Evolutionary conservation across 1,140 invertebrate genomes (phyloP), one percentile per base, ranked within the genome.

Genomic region (Amyelois transitella): DNA sequence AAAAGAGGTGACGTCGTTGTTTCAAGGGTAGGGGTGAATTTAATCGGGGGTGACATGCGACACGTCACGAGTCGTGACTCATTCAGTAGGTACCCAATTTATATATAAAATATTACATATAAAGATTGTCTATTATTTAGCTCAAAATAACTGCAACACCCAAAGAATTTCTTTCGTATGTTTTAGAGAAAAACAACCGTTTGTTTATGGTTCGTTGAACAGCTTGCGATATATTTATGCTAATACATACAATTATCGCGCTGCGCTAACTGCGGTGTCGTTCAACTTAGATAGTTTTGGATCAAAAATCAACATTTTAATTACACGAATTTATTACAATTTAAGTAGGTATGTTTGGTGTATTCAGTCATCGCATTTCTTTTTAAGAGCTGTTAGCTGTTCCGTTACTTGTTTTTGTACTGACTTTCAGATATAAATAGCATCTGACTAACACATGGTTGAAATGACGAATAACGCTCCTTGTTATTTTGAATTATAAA

Each of bases 221-320:
- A 63, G 60, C 66, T 61, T 70, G 70, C 69, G 61, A 71, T 77
- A 60, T 51, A 69, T 81, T 51, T 81, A 82, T 85, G 81, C 71
- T 81, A 85, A 82, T 85, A 77, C 74, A 82, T 79, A 75, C 73
- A 85, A 82, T 85, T 82, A 84, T 64, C 58, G 43, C 32, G 63
- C 62, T 68, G 58, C 60, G 66, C 56, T 72, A 71, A 71, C 71
- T 45, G 18, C 14, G 60, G 67, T 66, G 78, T 75, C 76, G 59
- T 84, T 84, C 75, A 84, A 84, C 78, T 75, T 66, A 64, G 51
- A 65, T 52, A 47, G 53, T 60, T 55, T 38, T 19, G 18, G 18
- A 45, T 18, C 43, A 44, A 18, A n/a, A 44, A 45, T 45, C 44
- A 32, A 32, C 25, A 10, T 32, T 6, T 32, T 6, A 32, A 32